Conservation (phyloP, 2,888 invertebrate genomes). For the Fragum fragum region DNA sequence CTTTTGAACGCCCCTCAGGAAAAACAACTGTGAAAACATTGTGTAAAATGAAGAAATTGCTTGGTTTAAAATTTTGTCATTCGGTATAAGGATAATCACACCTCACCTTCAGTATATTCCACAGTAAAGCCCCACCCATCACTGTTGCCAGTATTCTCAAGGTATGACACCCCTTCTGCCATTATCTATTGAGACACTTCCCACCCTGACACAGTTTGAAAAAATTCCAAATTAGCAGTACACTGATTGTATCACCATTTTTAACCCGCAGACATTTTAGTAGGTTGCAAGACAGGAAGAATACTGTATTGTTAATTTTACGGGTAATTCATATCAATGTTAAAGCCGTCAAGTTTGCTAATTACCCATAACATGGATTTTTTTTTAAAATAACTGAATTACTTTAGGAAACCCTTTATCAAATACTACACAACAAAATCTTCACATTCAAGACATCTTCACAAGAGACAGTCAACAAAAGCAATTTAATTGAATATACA, state of each 20-base stretch:
- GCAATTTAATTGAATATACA: too few relatives aligned
- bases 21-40: too few relatives aligned
- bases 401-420: not conserved
- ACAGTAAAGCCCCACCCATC: constrained; percentile 53
- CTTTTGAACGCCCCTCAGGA: too few relatives aligned
- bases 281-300: not conserved
- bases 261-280: constrained; percentile 3
- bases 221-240: not conserved
- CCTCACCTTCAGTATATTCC: constrained; percentile 52
- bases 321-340: not conserved
- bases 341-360: not conserved
- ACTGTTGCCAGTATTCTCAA: constrained; percentile 20
- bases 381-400: constrained; percentile 8
- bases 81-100: too few relatives aligned
- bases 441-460: too few relatives aligned
- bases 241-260: not conserved
- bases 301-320: not conserved
- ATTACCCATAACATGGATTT: constrained; percentile 18
- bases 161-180: constrained; percentile 45
- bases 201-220: not conserved
- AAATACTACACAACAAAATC: not conserved
- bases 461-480: too few relatives aligned
- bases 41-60: too few relatives aligned
- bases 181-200: constrained; percentile 27
- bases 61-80: too few relatives aligned